Evolutionary conservation across 2,888 invertebrate genomes (phyloP), one percentile per base, ranked within the genome.

Genomic region (Microplitis manilae): DNA sequence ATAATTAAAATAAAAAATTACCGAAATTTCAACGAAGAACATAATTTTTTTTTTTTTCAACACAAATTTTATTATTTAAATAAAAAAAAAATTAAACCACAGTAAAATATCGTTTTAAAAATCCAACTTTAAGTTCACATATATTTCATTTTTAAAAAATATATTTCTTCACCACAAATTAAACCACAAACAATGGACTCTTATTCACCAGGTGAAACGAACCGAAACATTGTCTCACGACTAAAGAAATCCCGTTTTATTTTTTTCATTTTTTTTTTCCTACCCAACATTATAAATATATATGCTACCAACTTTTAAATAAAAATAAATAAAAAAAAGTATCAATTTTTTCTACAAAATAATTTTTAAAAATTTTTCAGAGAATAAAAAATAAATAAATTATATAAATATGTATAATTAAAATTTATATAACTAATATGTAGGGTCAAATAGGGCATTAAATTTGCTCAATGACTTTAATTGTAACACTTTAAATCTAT

Each of bases 361-460:
- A 30, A 30, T 30, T 30, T 30, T 30, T 30, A 0, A 0, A 30
- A 30, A 30, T 30, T 30, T 30, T 30, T 4, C 2, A 39, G 67
- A 67, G 38, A 38, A 67, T 6, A 38, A 67, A 67, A 38, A 67
- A 67, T 30, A 65, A 65, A 65, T 30, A 30, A 30, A 30, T 30
- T 30, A 40, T 68, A 65, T n/a, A 40, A 40, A 78, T 81, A 75
- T 77, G 75, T 77, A 20, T 77, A 76, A 79, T 81, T 81, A 72
- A 75, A 75, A 79, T 80, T 81, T 81, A 81, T 79, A 76, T 81
- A 79, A 80, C 79, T 61, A 73, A 9, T 50, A 50, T 30, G 30
- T 30, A 30, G 30, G 30, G 30, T 30, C 30, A 30, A 30, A 30
- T 30, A 30, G 30, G 30, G 30, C 30, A 30, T 30, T 30, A 30